Evolutionary conservation across 2,113 vertebrate species (phyloP), one percentile per base, ranked within the genome.

Genomic region (Fulmarus glacialis): DNA sequence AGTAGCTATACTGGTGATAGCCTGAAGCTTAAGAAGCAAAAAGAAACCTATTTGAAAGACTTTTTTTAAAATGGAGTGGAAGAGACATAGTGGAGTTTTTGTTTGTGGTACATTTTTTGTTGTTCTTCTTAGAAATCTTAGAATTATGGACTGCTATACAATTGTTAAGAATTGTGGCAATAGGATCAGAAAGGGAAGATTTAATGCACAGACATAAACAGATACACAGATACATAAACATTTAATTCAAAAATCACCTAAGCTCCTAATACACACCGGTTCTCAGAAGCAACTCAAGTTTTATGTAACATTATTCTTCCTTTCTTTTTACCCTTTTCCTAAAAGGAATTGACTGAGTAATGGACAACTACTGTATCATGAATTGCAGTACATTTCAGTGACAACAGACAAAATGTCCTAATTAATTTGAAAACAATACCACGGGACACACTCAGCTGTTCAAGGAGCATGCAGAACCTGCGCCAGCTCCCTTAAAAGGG

Each of bases 391-490:
- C 50, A 55, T 81, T 90, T 59, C 75, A 59, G 29, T 74, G 68
- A 66, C 50, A 90, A 62, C n/a, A 95, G 50, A 87, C 32, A 92
- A 92, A 94, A 92, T 60, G 72, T 90, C 63, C 85, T 89, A 63
- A 84, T 67, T 92, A 93, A 92, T 87, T 75, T 89, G 73, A 81
- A 89, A 88, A 84, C 30, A 96, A 82, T 84, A 40, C 8, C n/a
- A 29, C 4, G 5, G 40, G 89, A 67, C 48, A 87, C 43, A 48
- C 47, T 75, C 56, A 95, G 47, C 63, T 93, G 75, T 81, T 87
- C 63, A 58, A 92, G 59, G 58, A 82, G n/a, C 72, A 62, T 0
- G 1, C 9, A 72, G 19, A 89, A 78, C 38, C 50, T 64, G 11
- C 1, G 5, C 26, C 77, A 89, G 43, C 9, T 55, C 42, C 32